Percentiles rank a stretch among this genome's conserved stretches.
Conservation (phyloP, 2,888 invertebrate species). For the Athalia circularis region DNA sequence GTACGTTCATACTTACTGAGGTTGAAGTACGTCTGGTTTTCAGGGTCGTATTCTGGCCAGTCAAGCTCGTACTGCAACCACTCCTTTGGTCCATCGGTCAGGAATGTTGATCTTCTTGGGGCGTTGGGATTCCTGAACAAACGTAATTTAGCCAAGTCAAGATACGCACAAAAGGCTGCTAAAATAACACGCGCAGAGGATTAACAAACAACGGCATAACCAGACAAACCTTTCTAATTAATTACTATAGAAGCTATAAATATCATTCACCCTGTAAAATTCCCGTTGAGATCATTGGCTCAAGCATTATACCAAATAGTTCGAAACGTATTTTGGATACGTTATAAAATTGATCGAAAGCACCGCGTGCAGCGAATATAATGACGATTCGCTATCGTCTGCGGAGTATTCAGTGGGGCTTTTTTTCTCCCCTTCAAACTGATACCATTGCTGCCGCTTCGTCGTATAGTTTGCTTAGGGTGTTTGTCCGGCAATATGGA, state of each 20-base stretch:
- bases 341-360: no score
- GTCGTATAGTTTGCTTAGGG: slow-evolving; percentile 29
- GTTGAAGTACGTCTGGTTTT: slow-evolving; percentile 85
- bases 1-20: slow-evolving; percentile 78
- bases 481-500: slow-evolving; percentile 34
- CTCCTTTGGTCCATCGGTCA: slow-evolving; percentile 80
- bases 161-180: neutral
- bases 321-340: no score
- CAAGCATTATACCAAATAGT: no score
- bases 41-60: slow-evolving; percentile 89
- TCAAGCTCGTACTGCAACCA: slow-evolving; percentile 84
- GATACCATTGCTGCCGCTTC: slow-evolving; percentile 13
- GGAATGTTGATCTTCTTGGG: slow-evolving; percentile 80
- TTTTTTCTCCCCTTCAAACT: slow-evolving; percentile 15
- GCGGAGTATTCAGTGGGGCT: neutral
- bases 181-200: neutral
- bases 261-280: no score
- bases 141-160: slow-evolving; percentile 28
- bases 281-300: no score
- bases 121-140: slow-evolving; percentile 84
- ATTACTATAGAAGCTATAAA: no score
- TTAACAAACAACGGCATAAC: neutral
- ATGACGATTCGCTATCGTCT: slow-evolving; percentile 7
- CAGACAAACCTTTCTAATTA: neutral
- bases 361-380: no score